phyloP scores from a whole-genome alignment of 2,797 vertebrate species.

The Coreius guichenoti region DNA sequence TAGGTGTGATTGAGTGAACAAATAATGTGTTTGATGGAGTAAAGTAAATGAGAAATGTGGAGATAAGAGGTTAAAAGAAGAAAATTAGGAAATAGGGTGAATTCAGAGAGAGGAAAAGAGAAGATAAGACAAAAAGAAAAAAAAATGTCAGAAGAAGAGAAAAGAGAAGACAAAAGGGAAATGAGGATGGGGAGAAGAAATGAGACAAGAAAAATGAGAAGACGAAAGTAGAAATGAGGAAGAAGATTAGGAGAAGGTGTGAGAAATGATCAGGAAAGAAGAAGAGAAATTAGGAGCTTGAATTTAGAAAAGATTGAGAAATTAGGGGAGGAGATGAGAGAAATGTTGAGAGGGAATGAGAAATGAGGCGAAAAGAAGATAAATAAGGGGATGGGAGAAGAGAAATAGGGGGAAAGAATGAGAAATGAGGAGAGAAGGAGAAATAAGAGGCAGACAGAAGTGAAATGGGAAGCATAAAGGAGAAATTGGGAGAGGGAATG shows the following conservation, averaged over 20 bases:
- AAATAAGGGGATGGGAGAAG: background rate
- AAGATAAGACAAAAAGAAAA: background rate
- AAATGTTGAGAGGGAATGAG: background rate
- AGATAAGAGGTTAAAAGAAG: background rate
- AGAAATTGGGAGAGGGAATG: background rate
- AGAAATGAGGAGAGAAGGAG: background rate
- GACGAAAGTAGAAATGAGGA: background rate
- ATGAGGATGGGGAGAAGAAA: constrained; percentile 23
- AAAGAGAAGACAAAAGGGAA: background rate
- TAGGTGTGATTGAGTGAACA: background rate
- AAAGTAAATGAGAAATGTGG: background rate
- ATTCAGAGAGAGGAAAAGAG: background rate
- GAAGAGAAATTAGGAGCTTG: background rate
- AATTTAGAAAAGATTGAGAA: too few relatives aligned
- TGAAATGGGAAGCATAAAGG: background rate
- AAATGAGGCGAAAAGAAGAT: background rate
- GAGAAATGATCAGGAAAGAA: background rate
- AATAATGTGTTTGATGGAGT: background rate
- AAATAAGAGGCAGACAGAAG: background rate
- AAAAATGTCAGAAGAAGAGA: background rate
- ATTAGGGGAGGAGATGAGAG: background rate
- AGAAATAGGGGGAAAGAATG: too few relatives aligned
- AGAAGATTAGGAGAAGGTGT: background rate
- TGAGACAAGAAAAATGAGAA: constrained; percentile 15
- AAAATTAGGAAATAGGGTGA: background rate